Evolutionary conservation across 2,113 vertebrate species (phyloP).

Genomic region (Callorhinus ursinus): DNA sequence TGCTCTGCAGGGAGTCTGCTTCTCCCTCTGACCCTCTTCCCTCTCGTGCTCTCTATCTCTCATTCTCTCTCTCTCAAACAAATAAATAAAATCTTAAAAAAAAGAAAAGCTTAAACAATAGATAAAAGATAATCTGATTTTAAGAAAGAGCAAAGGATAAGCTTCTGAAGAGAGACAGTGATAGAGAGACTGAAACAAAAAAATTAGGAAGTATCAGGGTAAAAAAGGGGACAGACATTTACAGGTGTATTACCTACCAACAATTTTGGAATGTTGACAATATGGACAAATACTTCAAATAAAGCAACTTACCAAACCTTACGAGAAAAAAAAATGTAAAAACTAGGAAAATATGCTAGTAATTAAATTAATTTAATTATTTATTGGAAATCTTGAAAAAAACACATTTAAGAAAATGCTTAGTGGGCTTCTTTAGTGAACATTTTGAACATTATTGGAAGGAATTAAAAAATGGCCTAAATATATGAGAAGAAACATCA

Average conservation of each 20-base stretch:
- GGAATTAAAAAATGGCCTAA: neutral
- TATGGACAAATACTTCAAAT: neutral
- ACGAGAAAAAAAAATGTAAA: neutral
- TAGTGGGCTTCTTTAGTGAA: neutral
- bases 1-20: too few relatives aligned
- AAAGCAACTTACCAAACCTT: neutral
- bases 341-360: neutral
- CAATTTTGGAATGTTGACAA: neutral
- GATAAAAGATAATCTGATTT: neutral
- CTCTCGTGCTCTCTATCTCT: too few relatives aligned
- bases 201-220: neutral
- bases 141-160: neutral
- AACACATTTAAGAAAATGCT: neutral
- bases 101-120: neutral
- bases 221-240: neutral
- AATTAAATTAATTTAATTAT: neutral
- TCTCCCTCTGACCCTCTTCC: too few relatives aligned
- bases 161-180: neutral
- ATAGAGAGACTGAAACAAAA: neutral
- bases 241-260: neutral
- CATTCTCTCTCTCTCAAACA: too few relatives aligned
- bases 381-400: neutral
- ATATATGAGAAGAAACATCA: neutral
- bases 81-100: too few relatives aligned
- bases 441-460: neutral